phyloP scores from a whole-genome alignment of 1,140 invertebrate species.

The Mya arenaria region DNA sequence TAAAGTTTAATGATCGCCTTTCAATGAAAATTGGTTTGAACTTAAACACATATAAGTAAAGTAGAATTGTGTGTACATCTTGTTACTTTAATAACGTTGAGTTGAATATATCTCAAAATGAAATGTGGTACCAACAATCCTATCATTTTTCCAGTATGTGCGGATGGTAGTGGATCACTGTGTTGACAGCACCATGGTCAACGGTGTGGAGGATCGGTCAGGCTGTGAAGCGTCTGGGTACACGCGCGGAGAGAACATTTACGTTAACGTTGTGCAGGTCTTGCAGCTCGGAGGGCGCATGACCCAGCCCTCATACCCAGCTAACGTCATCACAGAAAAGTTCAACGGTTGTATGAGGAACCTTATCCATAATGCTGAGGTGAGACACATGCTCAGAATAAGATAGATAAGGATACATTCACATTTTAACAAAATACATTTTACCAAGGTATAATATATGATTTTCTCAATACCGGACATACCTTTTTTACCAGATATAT shows the following conservation, averaged over 20 bases:
- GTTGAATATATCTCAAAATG: too few relatives aligned
- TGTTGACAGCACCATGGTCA: background rate
- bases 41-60: too few relatives aligned
- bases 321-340: background rate
- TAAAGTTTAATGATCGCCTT: too few relatives aligned
- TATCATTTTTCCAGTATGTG: conserved; percentile 34
- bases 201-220: background rate
- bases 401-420: background rate
- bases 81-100: too few relatives aligned
- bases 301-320: background rate
- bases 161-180: conserved; percentile 42
- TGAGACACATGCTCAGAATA: background rate
- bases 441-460: too few relatives aligned
- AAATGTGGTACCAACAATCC: background rate
- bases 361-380: conserved; percentile 48
- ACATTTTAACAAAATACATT: too few relatives aligned
- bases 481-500: conserved; percentile 41
- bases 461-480: too few relatives aligned
- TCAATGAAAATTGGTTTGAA: too few relatives aligned
- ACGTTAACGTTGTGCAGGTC: conserved; percentile 19
- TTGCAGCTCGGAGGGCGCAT: conserved; percentile 43
- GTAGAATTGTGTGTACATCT: too few relatives aligned
- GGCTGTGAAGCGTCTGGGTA: conserved; percentile 41
- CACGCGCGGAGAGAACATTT: conserved; percentile 48
- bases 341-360: conserved; percentile 51